Percentiles rank a stretch among this genome's conserved stretches.
phyloP scores from a whole-genome alignment of 2,113 vertebrate species.

The Phainopepla nitens region DNA sequence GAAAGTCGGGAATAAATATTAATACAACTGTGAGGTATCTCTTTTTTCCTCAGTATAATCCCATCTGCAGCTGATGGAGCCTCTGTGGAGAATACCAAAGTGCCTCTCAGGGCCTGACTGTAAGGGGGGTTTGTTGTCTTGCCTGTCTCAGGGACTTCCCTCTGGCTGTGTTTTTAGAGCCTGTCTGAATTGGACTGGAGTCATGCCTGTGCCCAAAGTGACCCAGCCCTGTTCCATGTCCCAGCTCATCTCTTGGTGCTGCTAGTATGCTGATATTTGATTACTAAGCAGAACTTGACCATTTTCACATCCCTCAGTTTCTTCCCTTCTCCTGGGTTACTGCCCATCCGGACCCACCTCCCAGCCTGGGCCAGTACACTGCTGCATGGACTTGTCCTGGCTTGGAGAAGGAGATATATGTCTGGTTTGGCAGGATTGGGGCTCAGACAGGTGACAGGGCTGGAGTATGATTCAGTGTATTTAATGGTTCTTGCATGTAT shows the following conservation, averaged over 20 bases:
- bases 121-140: background rate
- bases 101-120: rapidly evolving
- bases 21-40: background rate
- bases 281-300: background rate
- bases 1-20: background rate
- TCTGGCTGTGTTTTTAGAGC: background rate
- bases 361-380: background rate
- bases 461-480: background rate
- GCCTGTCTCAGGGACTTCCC: background rate
- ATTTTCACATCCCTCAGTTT: background rate
- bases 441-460: background rate
- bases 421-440: background rate
- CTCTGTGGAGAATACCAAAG: background rate
- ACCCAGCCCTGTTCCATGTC: rapidly evolving
- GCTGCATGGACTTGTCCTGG: background rate
- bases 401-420: background rate
- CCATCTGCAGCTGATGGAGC: background rate
- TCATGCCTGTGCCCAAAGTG: rapidly evolving
- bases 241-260: background rate
- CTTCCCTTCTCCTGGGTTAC: background rate
- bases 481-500: background rate
- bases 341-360: background rate
- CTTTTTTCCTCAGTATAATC: background rate
- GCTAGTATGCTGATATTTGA: background rate
- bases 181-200: background rate